phyloP scores from a whole-genome alignment of 2,113 vertebrate species.

The Tauraco erythrolophus region DNA sequence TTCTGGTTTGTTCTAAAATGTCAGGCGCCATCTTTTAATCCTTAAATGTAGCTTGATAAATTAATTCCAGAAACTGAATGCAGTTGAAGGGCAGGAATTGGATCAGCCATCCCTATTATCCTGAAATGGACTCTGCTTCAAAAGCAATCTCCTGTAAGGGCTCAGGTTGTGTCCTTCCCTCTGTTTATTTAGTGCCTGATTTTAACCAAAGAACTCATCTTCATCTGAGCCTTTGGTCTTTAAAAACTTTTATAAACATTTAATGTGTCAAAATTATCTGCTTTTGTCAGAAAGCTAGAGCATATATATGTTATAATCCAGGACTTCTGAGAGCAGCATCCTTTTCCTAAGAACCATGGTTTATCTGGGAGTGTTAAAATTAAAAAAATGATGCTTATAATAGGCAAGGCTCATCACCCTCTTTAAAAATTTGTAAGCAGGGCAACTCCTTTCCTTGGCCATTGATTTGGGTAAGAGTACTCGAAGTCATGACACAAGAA shows the following conservation, averaged over 20 bases:
- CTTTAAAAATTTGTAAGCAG: neutral
- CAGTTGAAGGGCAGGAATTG: slow-evolving; percentile 42
- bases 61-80: slow-evolving; percentile 68
- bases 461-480: neutral
- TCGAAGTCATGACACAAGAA: neutral
- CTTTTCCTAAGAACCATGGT: neutral
- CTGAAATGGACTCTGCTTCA: slow-evolving; percentile 45
- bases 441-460: neutral
- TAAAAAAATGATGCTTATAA: neutral
- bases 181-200: slow-evolving; percentile 25
- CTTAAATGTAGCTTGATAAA: slow-evolving; percentile 67
- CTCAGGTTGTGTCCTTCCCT: slow-evolving; percentile 42
- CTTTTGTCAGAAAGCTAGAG: neutral
- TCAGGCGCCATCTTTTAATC: slow-evolving; percentile 65
- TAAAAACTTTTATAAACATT: neutral
- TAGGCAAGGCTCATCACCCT: neutral
- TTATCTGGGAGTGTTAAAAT: neutral
- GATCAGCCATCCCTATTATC: slow-evolving; percentile 43
- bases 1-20: slow-evolving; percentile 61
- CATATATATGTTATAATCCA: neutral
- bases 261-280: neutral
- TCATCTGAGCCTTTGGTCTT: neutral
- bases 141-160: neutral
- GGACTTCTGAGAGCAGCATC: neutral
- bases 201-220: neutral